phyloP scores from a whole-genome alignment of 2,113 vertebrate genomes.

The Cinclus mexicanus region DNA sequence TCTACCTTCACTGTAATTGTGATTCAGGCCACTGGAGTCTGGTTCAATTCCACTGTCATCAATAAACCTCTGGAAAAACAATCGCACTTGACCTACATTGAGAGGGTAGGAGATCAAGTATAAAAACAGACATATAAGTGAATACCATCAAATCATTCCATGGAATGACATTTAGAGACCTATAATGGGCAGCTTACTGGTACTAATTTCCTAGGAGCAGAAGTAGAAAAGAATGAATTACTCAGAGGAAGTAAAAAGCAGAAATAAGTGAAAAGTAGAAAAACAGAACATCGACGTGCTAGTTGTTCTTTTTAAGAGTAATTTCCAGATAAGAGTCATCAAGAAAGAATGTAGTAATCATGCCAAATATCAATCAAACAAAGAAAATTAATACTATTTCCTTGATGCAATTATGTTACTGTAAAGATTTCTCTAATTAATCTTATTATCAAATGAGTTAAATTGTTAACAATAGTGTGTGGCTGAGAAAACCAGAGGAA shows the following conservation, averaged over 20 bases:
- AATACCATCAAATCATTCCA: background rate
- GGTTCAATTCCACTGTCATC: background rate
- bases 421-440: background rate
- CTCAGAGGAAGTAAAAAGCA: background rate
- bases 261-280: background rate
- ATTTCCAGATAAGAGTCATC: background rate
- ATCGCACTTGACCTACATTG: background rate
- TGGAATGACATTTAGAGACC: background rate
- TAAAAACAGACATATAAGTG: background rate
- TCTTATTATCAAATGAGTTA: background rate
- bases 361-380: background rate
- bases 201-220: background rate
- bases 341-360: background rate
- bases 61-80: background rate
- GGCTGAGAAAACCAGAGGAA: background rate
- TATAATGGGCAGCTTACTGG: background rate
- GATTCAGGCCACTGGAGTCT: background rate
- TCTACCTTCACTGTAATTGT: background rate
- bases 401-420: background rate
- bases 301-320: background rate
- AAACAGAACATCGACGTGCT: background rate
- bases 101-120: background rate
- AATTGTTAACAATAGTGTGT: background rate
- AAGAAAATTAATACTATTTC: background rate
- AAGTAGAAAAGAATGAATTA: background rate